These are phyloP conservation scores for Anolis sagrei DNA, from an alignment of 2,113 vertebrate genomes.

Conservation along the genomic window DNA sequence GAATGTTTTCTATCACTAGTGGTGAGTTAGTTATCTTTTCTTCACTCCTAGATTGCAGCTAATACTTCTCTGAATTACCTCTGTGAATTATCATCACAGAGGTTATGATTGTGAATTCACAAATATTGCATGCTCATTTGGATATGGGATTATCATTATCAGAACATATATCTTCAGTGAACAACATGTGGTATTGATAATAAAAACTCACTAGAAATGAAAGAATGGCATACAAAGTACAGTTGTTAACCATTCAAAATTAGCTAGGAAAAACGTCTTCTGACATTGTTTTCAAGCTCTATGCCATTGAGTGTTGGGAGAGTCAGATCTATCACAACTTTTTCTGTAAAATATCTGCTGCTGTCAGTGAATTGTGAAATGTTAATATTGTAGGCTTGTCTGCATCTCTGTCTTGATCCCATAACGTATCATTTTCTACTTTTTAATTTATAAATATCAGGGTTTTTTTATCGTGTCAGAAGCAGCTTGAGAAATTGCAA, in stretches of 20 bases:
- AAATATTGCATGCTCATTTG: background rate
- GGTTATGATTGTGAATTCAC: background rate
- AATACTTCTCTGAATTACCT: background rate
- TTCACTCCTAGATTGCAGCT: background rate
- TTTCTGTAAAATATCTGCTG: background rate
- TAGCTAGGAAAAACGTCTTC: background rate
- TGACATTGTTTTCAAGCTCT: too few relatives aligned
- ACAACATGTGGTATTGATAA: background rate
- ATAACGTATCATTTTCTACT: too few relatives aligned
- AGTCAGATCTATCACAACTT: background rate
- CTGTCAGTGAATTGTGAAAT: too few relatives aligned
- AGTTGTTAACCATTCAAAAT: background rate
- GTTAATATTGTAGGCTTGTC: too few relatives aligned
- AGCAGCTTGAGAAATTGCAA: too few relatives aligned
- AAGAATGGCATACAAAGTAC: background rate
- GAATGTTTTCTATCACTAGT: background rate
- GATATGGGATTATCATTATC: background rate
- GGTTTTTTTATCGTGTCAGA: too few relatives aligned
- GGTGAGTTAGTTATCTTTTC: background rate
- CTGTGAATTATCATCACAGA: background rate
- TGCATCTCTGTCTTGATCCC: too few relatives aligned
- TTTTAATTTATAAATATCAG: too few relatives aligned
- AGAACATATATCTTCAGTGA: background rate
- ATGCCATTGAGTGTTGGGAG: too few relatives aligned
- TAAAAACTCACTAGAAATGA: background rate